Conservation (phyloP, 2,797 vertebrate genomes). For the Fratercula arctica region DNA sequence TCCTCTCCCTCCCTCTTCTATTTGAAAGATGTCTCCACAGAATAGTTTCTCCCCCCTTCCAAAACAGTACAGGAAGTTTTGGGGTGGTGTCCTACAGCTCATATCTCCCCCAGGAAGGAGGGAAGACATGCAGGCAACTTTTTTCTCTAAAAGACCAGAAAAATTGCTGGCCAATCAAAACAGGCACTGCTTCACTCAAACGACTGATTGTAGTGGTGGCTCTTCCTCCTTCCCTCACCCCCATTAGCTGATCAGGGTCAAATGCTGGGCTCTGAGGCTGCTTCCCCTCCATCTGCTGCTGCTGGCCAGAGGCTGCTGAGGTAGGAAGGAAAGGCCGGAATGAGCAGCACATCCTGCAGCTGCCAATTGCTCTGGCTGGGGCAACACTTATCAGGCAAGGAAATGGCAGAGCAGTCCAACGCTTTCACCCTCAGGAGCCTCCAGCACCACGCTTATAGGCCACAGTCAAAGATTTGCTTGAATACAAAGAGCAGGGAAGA, state of each 20-base stretch:
- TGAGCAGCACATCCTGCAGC: neutral
- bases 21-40: neutral
- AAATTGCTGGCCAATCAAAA: constrained; percentile 12
- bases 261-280: neutral
- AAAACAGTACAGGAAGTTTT: neutral
- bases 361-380: neutral
- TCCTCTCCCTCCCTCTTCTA: neutral
- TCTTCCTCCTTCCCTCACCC: neutral
- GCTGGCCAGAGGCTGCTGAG: neutral
- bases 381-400: neutral
- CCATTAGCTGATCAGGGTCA: constrained; percentile 36
- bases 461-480: neutral
- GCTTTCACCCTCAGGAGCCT: neutral
- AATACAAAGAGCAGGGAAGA: neutral
- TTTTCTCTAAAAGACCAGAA: neutral
- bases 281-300: neutral
- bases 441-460: neutral
- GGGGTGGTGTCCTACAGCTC: neutral
- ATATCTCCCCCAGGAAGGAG: neutral
- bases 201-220: neutral
- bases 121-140: neutral
- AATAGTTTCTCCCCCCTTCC: neutral
- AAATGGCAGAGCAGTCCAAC: neutral
- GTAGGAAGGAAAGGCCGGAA: neutral
- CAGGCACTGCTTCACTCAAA: neutral